Evolutionary conservation across 2,797 vertebrate species (phyloP).

Genomic region (Sternarchorhynchus goeldii): DNA sequence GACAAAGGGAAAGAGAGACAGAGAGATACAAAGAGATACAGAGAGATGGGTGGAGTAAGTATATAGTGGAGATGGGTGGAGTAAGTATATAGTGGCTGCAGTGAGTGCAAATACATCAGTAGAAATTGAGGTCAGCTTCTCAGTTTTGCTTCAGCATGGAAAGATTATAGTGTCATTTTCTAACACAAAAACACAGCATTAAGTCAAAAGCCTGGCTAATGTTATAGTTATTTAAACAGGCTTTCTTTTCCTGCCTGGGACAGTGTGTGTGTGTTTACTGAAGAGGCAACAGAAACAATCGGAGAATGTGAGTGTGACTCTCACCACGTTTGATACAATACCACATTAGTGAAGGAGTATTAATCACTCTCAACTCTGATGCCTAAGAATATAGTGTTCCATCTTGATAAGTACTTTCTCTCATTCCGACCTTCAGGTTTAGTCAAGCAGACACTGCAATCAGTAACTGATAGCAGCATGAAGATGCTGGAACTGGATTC

Average conservation of each 20-base stretch:
- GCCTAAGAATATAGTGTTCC: no score
- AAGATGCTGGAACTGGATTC: neutral
- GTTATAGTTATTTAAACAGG: no score
- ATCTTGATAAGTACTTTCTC: constrained; percentile 11
- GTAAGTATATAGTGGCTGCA: constrained; percentile 63
- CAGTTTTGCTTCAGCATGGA: constrained; percentile 44
- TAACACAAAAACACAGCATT: no score
- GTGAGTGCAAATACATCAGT: constrained; percentile 57
- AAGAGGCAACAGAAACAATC: no score
- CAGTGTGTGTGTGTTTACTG: no score
- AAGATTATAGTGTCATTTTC: constrained; percentile 15
- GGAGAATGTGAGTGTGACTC: no score
- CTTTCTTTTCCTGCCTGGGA: no score
- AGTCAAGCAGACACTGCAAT: neutral
- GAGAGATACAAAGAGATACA: constrained; percentile 8
- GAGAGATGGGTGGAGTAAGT: constrained; percentile 44
- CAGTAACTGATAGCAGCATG: neutral
- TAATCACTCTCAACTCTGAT: no score
- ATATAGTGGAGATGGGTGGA: constrained; percentile 55
- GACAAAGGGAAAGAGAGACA: constrained; percentile 1
- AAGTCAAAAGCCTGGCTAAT: no score
- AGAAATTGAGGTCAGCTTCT: constrained; percentile 64
- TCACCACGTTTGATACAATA: no score
- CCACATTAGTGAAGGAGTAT: no score
- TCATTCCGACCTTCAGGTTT: constrained; percentile 20